Conservation (phyloP, 2,888 invertebrate genomes). For the Xestia ashworthii region DNA sequence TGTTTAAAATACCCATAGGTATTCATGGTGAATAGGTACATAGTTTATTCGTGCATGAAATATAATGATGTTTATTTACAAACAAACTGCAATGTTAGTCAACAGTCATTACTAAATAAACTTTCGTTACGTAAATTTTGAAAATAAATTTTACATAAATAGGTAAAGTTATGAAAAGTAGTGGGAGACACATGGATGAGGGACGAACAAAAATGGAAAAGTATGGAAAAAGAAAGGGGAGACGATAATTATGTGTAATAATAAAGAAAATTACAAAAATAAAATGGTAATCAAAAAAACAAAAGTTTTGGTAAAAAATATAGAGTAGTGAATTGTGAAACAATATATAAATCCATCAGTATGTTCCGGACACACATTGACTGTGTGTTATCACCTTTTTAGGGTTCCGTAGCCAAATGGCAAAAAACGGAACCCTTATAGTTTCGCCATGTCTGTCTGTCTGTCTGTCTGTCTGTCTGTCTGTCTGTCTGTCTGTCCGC, state of each 20-base stretch:
- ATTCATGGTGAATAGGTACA: background rate
- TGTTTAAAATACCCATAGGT: background rate
- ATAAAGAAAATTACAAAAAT: background rate
- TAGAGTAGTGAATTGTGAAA: constrained; percentile 50
- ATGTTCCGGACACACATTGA: constrained; percentile 42
- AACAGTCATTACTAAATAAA: background rate
- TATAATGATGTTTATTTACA: background rate
- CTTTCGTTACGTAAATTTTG: background rate
- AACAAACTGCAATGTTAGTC: background rate
- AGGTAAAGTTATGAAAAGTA: background rate
- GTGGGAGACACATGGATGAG: background rate
- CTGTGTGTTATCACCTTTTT: constrained; percentile 9
- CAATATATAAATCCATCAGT: constrained; percentile 51
- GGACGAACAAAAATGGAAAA: background rate
- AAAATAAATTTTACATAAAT: background rate
- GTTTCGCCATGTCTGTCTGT: too few species aligned
- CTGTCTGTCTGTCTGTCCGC: too few species aligned
- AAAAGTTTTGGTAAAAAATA: constrained; percentile 28
- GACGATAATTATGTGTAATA: background rate
- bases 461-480: too few species aligned
- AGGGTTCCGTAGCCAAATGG: too few species aligned
- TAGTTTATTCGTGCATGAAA: background rate
- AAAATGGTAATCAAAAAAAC: background rate
- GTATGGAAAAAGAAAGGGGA: background rate
- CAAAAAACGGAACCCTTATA: too few species aligned